Percentiles rank a stretch among this genome's conserved stretches.
phyloP scores from a whole-genome alignment of 2,113 vertebrate species.

The human (Homo sapiens) region DNA sequence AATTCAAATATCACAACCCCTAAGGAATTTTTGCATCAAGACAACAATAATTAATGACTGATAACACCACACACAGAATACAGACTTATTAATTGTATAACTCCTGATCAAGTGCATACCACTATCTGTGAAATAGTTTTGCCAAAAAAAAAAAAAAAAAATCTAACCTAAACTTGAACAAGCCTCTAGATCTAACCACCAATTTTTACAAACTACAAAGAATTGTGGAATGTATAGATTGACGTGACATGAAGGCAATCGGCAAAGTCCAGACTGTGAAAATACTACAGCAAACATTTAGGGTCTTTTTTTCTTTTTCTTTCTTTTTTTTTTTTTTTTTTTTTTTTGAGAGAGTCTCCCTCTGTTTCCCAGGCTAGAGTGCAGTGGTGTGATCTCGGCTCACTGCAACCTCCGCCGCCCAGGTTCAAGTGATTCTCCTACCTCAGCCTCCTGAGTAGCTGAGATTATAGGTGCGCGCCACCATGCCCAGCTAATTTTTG shows the following conservation, averaged over 20 bases:
- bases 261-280: background rate
- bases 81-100: background rate
- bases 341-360: no score
- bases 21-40: background rate
- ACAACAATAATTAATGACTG: background rate
- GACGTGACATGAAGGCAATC: background rate
- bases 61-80: background rate
- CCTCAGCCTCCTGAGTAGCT: no score
- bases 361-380: no score
- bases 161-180: background rate
- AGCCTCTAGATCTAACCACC: background rate
- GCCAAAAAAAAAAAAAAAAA: background rate
- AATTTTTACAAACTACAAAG: background rate
- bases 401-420: no score
- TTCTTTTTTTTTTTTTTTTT: no score
- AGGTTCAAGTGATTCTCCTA: no score
- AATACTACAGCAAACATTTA: background rate
- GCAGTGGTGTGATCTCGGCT: no score
- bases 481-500: no score
- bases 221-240: background rate
- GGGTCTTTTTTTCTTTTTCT: no score
- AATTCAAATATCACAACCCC: background rate
- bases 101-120: background rate
- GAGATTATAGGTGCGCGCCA: no score
- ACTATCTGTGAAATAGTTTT: background rate